These are phyloP conservation scores for Drosophila planitibia DNA, from an alignment of 2,888 invertebrate genomes.

Conservation along the genomic window DNA sequence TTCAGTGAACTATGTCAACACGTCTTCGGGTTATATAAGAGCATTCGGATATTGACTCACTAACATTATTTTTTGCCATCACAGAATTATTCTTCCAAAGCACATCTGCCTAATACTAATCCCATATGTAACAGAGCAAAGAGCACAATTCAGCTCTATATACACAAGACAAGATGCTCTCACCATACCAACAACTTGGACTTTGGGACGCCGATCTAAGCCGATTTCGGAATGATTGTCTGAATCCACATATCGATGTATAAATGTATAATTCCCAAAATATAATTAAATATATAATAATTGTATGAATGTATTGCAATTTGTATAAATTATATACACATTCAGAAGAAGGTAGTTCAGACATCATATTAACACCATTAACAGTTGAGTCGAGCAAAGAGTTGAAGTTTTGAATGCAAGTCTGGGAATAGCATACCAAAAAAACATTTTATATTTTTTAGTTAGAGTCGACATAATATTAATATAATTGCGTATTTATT, in stretches of 20 bases:
- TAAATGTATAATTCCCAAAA: not conserved
- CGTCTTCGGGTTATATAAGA: slow-evolving; percentile 15
- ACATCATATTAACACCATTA: too few species aligned
- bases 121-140: not conserved
- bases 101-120: not conserved
- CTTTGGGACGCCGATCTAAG: not conserved
- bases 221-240: not conserved
- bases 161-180: not conserved
- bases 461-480: not conserved
- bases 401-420: too few species aligned
- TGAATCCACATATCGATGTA: not conserved
- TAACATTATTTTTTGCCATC: not conserved
- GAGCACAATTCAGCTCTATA: not conserved
- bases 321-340: not conserved
- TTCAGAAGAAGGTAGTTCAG: too few species aligned
- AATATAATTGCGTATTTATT: not conserved
- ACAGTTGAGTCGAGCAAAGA: not conserved
- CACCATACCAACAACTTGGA: not conserved
- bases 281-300: not conserved
- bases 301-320: too few species aligned
- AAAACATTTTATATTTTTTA: too few species aligned
- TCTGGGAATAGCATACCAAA: too few species aligned
- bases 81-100: not conserved
- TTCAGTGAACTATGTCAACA: not conserved
- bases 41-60: slow-evolving; percentile 9